Evolutionary conservation across 2,888 invertebrate genomes (phyloP).

Genomic region (Portevinia maculata): DNA sequence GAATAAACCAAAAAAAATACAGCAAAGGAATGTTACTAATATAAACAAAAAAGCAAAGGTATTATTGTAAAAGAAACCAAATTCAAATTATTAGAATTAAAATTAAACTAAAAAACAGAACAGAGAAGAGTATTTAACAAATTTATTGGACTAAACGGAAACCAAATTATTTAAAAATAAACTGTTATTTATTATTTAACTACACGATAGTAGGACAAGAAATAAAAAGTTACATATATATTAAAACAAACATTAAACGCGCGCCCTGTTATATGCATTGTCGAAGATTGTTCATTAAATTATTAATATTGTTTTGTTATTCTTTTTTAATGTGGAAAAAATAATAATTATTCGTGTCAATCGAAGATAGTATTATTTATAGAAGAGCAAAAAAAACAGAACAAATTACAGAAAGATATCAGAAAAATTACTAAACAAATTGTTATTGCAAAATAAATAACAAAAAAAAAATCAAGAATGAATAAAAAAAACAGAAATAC

Average conservation of each 20-base stretch:
- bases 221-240: slow-evolving; percentile 3
- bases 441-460: slow-evolving; percentile 62
- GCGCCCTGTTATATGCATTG: slow-evolving; percentile 54
- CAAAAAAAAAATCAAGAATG: slow-evolving; percentile 29
- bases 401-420: slow-evolving; percentile 49
- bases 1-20: slow-evolving; percentile 34
- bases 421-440: slow-evolving; percentile 45
- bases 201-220: slow-evolving; percentile 31
- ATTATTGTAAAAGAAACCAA: slow-evolving; percentile 49
- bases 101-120: slow-evolving; percentile 40
- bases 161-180: slow-evolving; percentile 17
- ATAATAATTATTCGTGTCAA: slow-evolving; percentile 53
- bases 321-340: slow-evolving; percentile 16
- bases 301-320: slow-evolving; percentile 51
- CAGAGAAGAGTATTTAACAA: slow-evolving; percentile 45
- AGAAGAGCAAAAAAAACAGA: too few relatives aligned
- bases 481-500: slow-evolving; percentile 13
- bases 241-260: slow-evolving; percentile 10
- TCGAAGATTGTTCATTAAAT: slow-evolving; percentile 48
- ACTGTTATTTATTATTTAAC: slow-evolving; percentile 70
- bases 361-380: slow-evolving; percentile 67
- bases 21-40: slow-evolving; percentile 28
- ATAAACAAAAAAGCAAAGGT: slow-evolving; percentile 58
- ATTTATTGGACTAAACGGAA: slow-evolving; percentile 30
- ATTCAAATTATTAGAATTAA: slow-evolving; percentile 26